These are phyloP conservation scores for Lomographa bimaculata DNA, from an alignment of 2,888 invertebrate genomes.

Conservation along the genomic window DNA sequence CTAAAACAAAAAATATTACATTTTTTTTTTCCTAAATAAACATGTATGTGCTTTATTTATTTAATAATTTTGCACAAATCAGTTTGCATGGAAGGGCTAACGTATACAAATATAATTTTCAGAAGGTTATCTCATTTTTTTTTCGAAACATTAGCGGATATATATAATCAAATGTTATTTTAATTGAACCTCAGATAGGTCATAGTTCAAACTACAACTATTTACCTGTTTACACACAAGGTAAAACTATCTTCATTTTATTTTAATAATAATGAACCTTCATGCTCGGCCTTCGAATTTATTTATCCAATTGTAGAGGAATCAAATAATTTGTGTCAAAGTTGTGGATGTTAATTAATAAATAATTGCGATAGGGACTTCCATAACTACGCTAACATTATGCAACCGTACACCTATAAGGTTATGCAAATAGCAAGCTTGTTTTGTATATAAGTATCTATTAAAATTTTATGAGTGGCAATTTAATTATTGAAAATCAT, in stretches of 20 bases:
- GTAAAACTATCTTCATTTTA: conserved; percentile 5
- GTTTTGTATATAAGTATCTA: conserved; percentile 20
- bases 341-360: conserved; percentile 6
- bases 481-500: no score
- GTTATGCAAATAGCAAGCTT: conserved; percentile 18
- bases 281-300: conserved; percentile 4
- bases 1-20: no score
- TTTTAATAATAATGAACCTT: conserved; percentile 11
- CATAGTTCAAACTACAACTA: conserved; percentile 10
- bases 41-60: no score
- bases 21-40: no score
- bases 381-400: conserved; percentile 3
- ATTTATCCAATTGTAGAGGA: conserved; percentile 14
- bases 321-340: conserved; percentile 13
- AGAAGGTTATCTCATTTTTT: no score
- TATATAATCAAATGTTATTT: no score
- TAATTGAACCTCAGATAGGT: no score
- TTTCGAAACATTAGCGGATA: no score
- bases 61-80: no score
- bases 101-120: no score
- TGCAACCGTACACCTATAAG: conserved; percentile 11
- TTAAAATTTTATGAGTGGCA: conserved; percentile 17
- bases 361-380: conserved; percentile 3
- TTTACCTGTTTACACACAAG: conserved; percentile 11
- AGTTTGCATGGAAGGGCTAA: no score